Conservation (phyloP, 1,140 invertebrate genomes). For the Euschistus heros region DNA sequence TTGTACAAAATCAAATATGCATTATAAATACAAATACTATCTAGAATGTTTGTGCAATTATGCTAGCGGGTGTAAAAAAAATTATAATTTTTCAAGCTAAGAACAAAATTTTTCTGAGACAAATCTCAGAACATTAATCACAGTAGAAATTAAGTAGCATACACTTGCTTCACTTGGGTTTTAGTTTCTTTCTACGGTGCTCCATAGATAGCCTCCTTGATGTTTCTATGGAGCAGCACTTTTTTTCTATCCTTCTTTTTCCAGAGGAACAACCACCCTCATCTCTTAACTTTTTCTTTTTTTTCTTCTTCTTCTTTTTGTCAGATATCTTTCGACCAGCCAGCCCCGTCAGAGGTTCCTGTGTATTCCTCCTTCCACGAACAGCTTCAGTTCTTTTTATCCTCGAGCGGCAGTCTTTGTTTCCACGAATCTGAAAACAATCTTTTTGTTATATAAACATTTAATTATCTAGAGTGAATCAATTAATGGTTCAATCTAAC, state of each 20-base stretch:
- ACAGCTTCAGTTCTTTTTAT: background rate
- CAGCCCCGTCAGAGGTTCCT: background rate
- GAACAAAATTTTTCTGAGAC: too few species aligned
- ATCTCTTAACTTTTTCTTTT: conserved; percentile 20
- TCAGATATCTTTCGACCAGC: background rate
- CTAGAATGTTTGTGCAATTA: too few species aligned
- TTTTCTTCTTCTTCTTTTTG: background rate
- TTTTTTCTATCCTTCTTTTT: conserved; percentile 22
- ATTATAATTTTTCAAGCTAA: too few species aligned
- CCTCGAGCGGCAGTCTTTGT: conserved; percentile 8
- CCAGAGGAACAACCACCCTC: conserved; percentile 14
- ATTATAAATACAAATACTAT: too few species aligned
- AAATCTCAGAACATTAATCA: too few species aligned
- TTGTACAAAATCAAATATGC: too few species aligned
- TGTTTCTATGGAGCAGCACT: conserved; percentile 11
- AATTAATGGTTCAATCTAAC: background rate
- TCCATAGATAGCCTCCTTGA: conserved; percentile 13
- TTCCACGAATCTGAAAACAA: conserved; percentile 7
- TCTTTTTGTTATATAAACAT: background rate
- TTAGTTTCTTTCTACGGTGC: conserved; percentile 26
- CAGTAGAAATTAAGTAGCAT: too few species aligned
- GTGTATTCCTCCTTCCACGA: background rate
- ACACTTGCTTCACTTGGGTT: conserved; percentile 21
- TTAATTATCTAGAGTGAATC: background rate
- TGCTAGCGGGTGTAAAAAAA: too few species aligned